These are phyloP conservation scores for Empidonax traillii DNA, from an alignment of 2,113 vertebrate species.

Conservation along the genomic window DNA sequence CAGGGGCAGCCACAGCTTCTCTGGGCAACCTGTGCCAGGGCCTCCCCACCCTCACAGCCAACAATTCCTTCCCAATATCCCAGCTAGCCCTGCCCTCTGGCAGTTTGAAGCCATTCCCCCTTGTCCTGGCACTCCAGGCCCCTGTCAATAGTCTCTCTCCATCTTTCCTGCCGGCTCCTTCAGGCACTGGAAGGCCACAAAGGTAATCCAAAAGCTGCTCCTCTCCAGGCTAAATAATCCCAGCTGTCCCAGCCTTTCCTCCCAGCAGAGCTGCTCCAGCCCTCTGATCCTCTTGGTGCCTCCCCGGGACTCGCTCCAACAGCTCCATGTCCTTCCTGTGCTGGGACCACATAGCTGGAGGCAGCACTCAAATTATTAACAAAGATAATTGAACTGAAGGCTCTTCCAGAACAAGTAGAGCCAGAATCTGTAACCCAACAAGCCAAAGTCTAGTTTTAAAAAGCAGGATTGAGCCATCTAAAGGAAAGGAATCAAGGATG, in stretches of 20 bases:
- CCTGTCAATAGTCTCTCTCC: rapidly evolving
- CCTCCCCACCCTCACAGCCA: neutral
- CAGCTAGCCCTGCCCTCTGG: neutral
- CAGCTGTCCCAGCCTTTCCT: neutral
- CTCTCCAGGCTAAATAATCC: neutral
- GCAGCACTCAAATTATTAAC: neutral
- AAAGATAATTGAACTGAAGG: neutral
- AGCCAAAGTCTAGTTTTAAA: rapidly evolving
- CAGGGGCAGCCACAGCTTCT: neutral
- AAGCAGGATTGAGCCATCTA: neutral
- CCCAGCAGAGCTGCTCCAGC: neutral
- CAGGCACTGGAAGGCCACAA: neutral
- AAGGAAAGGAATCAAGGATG: neutral
- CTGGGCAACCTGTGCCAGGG: neutral
- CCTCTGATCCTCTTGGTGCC: neutral
- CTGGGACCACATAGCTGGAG: neutral
- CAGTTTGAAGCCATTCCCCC: neutral
- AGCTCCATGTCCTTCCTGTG: neutral
- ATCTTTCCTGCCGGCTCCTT: neutral
- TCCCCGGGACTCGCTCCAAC: neutral
- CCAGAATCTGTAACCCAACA: neutral
- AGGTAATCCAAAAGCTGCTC: neutral
- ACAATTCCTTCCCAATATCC: neutral
- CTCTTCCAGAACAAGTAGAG: neutral
- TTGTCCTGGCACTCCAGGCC: neutral